Evolutionary conservation across 1,140 invertebrate genomes (phyloP), one percentile per base, ranked within the genome.

Genomic region (Chelonus insularis): DNA sequence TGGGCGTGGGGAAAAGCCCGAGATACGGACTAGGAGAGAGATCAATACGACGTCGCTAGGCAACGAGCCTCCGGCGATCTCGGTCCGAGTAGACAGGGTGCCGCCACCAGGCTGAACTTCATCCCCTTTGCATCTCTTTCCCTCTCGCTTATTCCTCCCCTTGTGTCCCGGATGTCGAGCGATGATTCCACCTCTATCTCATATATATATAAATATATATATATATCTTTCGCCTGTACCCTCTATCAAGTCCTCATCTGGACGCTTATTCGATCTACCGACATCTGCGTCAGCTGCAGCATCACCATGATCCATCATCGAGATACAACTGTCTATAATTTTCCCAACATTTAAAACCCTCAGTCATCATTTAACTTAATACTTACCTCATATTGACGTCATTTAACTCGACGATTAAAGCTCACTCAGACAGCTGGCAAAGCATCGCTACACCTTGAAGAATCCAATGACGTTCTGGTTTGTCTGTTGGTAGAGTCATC

Each of bases 391-490:
- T 3, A 7, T 29, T 4, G 25, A 29, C 25, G 25, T 29, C 25
- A 29, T 29, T n/a, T n/a, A n/a, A n/a, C n/a, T n/a, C 25, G 25
- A 29, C 25, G 7, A 4, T 29, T 29, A n/a, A n/a, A n/a, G 3
- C 55, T 78, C 79, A 85, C 67, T 85, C 85, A 2, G 84, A 87
- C 4, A 94, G 80, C 71, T 93, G 91, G 74, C 91, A 92, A 2
- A 96, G 83, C 37, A 94, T 76, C 0, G 94, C 94, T 0, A 93
- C 92, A 8, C 94, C 94, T 20, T 94, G 79, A 76, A 93, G 89
- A 54, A 96, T 90, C 95, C 94, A 96, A 76, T 97, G 94, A 47
- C 88, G 85, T 11, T 87, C 80, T 2, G 86, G 79, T 68, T 86
- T 74, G 1, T 81, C 70, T 0, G 88, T 90, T 1, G 89, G 88